phyloP scores from a whole-genome alignment of 92 coral and sea anemone genomes.

The Micromussa lordhowensis region DNA sequence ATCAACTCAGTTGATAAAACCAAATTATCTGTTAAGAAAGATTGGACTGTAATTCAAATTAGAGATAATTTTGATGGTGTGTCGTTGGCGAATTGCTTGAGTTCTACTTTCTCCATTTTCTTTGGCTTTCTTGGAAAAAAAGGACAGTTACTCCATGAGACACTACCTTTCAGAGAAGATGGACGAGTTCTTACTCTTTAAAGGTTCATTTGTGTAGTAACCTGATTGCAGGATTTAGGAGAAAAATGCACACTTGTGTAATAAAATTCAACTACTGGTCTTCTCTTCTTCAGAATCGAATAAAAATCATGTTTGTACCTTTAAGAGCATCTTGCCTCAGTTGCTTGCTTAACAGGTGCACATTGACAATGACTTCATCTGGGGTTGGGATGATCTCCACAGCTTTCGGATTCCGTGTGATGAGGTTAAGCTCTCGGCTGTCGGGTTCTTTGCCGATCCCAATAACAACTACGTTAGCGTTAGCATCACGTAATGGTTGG shows the following conservation, averaged over 20 bases:
- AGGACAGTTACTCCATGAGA: too few relatives aligned
- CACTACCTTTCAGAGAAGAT: too few relatives aligned
- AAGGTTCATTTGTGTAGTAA: neutral
- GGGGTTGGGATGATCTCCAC: constrained; percentile 52
- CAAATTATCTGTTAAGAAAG: too few relatives aligned
- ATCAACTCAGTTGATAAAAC: too few relatives aligned
- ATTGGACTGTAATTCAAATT: too few relatives aligned
- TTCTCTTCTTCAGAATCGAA: neutral
- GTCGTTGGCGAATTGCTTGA: too few relatives aligned
- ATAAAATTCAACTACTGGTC: too few relatives aligned
- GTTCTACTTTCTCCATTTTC: too few relatives aligned
- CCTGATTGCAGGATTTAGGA: neutral
- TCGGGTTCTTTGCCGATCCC: constrained; percentile 64
- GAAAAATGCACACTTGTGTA: too few relatives aligned
- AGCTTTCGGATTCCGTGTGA: constrained; percentile 66
- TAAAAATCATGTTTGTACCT: neutral
- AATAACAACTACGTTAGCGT: constrained; percentile 74
- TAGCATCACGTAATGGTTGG: constrained; percentile 69
- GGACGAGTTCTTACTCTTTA: neutral
- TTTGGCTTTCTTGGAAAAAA: too few relatives aligned
- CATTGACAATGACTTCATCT: constrained; percentile 13
- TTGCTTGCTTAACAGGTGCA: constrained; percentile 14
- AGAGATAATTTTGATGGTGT: too few relatives aligned
- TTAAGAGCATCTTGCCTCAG: constrained; percentile 2
- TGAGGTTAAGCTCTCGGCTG: constrained; percentile 63